phyloP scores from a whole-genome alignment of 2,113 vertebrate genomes.

The Bungarus multicinctus region DNA sequence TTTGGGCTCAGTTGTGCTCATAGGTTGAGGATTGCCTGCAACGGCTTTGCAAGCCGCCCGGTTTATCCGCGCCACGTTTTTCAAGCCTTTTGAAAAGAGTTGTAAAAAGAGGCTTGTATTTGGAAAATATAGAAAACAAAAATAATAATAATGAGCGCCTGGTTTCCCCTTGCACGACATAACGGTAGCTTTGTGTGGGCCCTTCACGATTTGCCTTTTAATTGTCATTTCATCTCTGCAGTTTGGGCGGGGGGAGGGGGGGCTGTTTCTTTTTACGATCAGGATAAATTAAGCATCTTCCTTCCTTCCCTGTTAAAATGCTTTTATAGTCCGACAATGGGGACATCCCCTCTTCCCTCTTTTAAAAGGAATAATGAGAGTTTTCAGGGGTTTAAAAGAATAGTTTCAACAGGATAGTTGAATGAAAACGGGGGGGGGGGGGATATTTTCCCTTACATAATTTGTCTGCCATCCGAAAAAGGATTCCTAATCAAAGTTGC shows the following conservation, averaged over 20 bases:
- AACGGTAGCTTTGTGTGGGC: background rate
- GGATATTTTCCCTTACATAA: background rate
- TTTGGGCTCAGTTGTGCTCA: too few species aligned
- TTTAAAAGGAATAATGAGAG: background rate
- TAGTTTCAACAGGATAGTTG: slow-evolving; percentile 3
- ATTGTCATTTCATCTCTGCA: background rate
- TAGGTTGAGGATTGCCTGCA: too few species aligned
- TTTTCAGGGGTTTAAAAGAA: background rate
- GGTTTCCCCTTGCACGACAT: too few species aligned
- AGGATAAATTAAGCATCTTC: background rate
- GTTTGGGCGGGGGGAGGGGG: background rate
- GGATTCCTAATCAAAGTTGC: background rate
- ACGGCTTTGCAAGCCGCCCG: too few species aligned
- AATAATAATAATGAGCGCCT: too few species aligned
- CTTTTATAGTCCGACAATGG: background rate
- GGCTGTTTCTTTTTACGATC: background rate
- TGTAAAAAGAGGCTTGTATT: too few species aligned
- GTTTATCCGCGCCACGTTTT: too few species aligned
- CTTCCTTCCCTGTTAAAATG: background rate
- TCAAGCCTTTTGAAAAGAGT: too few species aligned
- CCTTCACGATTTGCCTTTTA: background rate
- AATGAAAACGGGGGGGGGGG: background rate
- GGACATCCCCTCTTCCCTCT: background rate
- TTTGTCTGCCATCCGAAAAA: background rate
- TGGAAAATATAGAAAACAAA: too few species aligned